Evolutionary conservation across 2,113 vertebrate species (phyloP).

Genomic region (Megaceryle torquata): DNA sequence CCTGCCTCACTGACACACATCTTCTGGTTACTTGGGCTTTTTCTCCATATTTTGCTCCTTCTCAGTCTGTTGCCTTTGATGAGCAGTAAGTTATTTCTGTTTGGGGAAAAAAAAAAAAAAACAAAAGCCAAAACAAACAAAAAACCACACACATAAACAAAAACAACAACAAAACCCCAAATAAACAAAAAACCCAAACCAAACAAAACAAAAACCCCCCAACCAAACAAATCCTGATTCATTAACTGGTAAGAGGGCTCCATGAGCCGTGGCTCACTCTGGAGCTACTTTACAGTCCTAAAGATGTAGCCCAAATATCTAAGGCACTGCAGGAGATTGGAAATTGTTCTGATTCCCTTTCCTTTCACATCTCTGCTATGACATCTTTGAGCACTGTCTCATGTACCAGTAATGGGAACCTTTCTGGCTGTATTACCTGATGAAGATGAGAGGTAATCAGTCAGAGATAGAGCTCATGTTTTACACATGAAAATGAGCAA

Average conservation of each 20-base stretch:
- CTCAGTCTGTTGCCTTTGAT: not conserved
- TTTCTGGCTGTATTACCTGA: not conserved
- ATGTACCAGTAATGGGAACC: not conserved
- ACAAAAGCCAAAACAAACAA: not conserved
- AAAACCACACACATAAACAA: no score
- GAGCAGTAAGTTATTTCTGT: not conserved
- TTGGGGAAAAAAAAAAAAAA: fast-evolving
- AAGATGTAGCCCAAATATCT: not conserved
- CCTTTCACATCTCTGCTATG: not conserved
- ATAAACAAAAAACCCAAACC: not conserved
- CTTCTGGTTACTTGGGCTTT: not conserved
- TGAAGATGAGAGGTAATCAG: not conserved
- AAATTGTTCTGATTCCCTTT: not conserved
- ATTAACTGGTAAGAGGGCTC: not conserved
- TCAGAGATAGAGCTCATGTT: not conserved
- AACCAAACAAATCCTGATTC: not conserved
- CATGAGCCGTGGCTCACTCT: fast-evolving
- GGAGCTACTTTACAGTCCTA: not conserved
- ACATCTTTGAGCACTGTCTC: not conserved
- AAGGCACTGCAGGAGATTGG: not conserved
- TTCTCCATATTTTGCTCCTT: not conserved
- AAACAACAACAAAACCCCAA: no score
- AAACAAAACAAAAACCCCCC: not conserved
- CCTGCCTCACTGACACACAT: not conserved
- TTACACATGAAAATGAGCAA: not conserved